phyloP scores from a whole-genome alignment of 2,113 vertebrate genomes.

The Zapornia atra region DNA sequence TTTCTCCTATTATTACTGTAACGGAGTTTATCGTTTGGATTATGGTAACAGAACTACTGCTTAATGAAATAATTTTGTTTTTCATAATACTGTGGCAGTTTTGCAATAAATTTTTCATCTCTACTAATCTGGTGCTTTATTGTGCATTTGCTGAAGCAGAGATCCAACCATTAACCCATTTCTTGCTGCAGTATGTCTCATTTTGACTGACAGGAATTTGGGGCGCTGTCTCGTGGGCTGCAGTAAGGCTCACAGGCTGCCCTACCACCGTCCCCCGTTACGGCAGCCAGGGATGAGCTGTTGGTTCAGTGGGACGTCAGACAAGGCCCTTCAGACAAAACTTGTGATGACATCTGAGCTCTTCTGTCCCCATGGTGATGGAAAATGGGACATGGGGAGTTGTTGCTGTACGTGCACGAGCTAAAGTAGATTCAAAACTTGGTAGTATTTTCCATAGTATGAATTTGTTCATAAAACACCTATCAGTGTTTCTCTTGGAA shows the following conservation, averaged over 20 bases:
- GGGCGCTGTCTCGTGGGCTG: rapidly evolving
- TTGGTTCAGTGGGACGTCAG: background rate
- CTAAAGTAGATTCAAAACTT: background rate
- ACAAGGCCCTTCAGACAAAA: background rate
- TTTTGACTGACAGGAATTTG: background rate
- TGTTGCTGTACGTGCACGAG: background rate
- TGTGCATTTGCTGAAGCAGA: slow-evolving; percentile 56
- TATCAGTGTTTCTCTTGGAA: background rate
- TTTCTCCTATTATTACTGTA: slow-evolving; percentile 79
- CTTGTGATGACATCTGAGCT: background rate
- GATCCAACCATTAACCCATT: slow-evolving; percentile 64
- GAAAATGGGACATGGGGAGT: background rate
- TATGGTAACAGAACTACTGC: slow-evolving; percentile 52
- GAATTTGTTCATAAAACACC: background rate
- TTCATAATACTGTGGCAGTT: slow-evolving; percentile 49
- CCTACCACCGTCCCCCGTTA: background rate
- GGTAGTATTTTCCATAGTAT: background rate
- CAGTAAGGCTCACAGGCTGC: background rate
- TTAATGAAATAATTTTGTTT: slow-evolving; percentile 64
- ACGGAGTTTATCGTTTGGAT: slow-evolving; percentile 72
- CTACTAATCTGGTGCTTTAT: slow-evolving; percentile 74
- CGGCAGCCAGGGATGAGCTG: background rate
- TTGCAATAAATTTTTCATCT: slow-evolving; percentile 73
- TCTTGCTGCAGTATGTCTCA: background rate
- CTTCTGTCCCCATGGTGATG: rapidly evolving